A percentile compares a stretch with the other conserved stretches of the same genome.
These are phyloP conservation scores for Semotilus atromaculatus DNA, from an alignment of 2,797 vertebrate species.

Conservation along the genomic window DNA sequence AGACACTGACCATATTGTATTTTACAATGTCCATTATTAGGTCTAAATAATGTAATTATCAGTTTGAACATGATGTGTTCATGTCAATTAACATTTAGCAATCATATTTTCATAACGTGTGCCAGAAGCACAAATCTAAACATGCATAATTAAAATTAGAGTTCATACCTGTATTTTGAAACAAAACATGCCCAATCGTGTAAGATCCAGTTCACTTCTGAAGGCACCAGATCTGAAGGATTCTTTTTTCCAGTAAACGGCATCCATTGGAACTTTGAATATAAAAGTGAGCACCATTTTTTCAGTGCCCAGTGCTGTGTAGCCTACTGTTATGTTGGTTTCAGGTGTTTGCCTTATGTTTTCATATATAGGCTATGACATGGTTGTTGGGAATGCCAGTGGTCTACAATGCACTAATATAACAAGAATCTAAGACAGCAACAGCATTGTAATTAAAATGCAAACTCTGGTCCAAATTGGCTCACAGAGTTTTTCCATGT, in stretches of 20 bases:
- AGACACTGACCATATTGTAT: not conserved
- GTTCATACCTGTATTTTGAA: constrained; percentile 9
- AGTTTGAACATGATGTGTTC: not conserved
- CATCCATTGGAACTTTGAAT: not conserved
- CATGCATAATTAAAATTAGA: not conserved
- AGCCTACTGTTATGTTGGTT: not conserved
- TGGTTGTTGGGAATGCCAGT: not conserved
- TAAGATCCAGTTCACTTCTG: not conserved
- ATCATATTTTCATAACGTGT: not conserved
- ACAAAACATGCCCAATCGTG: not conserved
- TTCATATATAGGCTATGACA: not conserved
- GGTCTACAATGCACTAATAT: not conserved
- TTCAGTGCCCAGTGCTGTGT: not conserved
- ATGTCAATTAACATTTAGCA: not conserved
- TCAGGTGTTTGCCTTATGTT: not conserved
- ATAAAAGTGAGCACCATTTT: not conserved
- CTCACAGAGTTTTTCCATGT: not conserved
- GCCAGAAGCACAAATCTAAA: constrained; percentile 4
- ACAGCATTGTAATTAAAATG: not conserved
- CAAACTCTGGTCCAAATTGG: not conserved
- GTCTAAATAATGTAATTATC: not conserved
- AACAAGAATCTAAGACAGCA: not conserved
- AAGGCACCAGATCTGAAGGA: not conserved
- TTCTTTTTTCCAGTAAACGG: not conserved
- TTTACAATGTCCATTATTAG: not conserved